phyloP scores from a whole-genome alignment of 2,888 invertebrate species.

The Melipona beecheii region DNA sequence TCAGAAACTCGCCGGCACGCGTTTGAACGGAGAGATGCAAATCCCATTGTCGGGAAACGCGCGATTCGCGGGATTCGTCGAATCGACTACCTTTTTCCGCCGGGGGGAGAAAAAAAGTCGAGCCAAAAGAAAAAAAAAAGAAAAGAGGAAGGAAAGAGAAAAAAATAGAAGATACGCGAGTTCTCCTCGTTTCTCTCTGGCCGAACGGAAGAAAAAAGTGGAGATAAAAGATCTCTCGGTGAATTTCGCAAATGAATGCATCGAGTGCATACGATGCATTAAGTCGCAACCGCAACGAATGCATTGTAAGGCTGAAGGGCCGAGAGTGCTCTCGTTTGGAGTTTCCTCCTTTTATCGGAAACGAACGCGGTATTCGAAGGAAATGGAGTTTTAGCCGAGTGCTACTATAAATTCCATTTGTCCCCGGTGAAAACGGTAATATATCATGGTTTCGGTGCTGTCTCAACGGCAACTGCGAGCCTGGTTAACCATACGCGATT shows the following conservation, averaged over 20 bases:
- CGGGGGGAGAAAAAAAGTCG: neutral
- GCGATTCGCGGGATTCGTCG: conserved; percentile 11
- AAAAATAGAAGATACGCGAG: conserved; percentile 1
- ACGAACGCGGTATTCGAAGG: conserved; percentile 63
- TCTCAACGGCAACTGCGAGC: conserved; percentile 29
- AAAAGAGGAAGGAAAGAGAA: neutral
- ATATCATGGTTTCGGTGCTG: conserved; percentile 44
- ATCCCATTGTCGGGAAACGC: conserved; percentile 13
- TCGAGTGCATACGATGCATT: conserved; percentile 62
- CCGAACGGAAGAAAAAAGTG: neutral
- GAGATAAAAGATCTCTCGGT: conserved; percentile 12
- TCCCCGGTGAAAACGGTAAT: conserved; percentile 66
- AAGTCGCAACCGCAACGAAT: conserved; percentile 66
- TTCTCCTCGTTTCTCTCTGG: neutral
- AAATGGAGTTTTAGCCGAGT: conserved; percentile 71
- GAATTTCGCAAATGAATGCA: conserved; percentile 58
- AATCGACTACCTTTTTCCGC: conserved; percentile 17
- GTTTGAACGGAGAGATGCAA: neutral
- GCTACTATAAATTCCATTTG: conserved; percentile 75
- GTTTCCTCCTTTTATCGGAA: conserved; percentile 69
- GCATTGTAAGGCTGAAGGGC: conserved; percentile 59
- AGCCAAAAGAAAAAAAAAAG: too few relatives aligned
- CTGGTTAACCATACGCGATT: conserved; percentile 52
- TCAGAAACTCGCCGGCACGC: neutral
- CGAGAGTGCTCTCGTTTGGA: conserved; percentile 63